These are phyloP conservation scores for Esox masquinongy DNA, from an alignment of 2,797 vertebrate genomes.

Conservation along the genomic window DNA sequence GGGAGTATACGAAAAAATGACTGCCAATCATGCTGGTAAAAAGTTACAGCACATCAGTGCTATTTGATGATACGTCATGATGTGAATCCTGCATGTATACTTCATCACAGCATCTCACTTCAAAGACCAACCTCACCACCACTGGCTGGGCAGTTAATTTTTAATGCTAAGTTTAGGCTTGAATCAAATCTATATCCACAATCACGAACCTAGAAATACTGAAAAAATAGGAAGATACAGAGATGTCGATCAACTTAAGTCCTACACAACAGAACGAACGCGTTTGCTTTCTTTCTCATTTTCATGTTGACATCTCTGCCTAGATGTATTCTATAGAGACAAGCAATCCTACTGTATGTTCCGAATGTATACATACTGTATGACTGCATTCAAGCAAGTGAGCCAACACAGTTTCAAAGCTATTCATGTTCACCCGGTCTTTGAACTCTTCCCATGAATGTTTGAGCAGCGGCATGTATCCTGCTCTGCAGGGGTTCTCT, in stretches of 20 bases:
- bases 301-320: neutral
- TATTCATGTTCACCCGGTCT: neutral
- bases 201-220: neutral
- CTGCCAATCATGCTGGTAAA: neutral
- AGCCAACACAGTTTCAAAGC: neutral
- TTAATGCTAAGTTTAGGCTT: neutral
- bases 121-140: neutral
- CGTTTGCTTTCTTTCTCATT: neutral
- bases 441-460: constrained; percentile 2
- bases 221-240: neutral
- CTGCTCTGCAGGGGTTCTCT: neutral
- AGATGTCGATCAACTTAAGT: neutral
- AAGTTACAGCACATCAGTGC: neutral
- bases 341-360: neutral
- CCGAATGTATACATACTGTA: neutral
- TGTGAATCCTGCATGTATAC: neutral
- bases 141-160: neutral
- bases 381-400: neutral
- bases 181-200: neutral
- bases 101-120: neutral
- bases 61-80: neutral
- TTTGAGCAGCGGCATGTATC: neutral
- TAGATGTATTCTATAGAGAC: neutral
- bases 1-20: neutral
- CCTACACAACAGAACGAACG: neutral